These are phyloP conservation scores for Esox niger DNA, from an alignment of 2,113 vertebrate genomes.

Conservation along the genomic window DNA sequence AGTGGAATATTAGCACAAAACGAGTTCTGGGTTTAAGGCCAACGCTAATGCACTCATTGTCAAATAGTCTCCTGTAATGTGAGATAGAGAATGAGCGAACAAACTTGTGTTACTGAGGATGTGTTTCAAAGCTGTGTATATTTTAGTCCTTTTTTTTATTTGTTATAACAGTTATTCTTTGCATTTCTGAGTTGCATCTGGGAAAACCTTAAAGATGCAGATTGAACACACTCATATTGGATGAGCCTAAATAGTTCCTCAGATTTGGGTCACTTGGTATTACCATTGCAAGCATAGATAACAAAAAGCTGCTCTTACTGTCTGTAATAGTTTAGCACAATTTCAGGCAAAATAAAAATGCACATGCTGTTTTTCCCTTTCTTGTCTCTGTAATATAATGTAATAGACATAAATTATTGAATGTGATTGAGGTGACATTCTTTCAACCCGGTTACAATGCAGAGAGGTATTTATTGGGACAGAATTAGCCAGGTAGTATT, in stretches of 20 bases:
- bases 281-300: constrained; percentile 62
- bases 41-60: constrained; percentile 38
- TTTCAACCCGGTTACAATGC: constrained; percentile 50
- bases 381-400: constrained; percentile 59
- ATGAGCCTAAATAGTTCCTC: constrained; percentile 22
- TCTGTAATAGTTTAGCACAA: constrained; percentile 73
- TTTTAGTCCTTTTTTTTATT: constrained; percentile 49
- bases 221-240: constrained; percentile 32
- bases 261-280: constrained; percentile 49
- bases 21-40: too few relatives aligned
- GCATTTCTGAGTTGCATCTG: constrained; percentile 13
- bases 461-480: constrained; percentile 11
- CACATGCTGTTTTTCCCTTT: constrained; percentile 56
- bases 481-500: constrained; percentile 8
- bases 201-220: constrained; percentile 30
- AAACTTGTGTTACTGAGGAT: constrained; percentile 31
- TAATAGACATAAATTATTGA: constrained; percentile 67
- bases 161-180: constrained; percentile 8
- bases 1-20: too few relatives aligned
- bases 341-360: constrained; percentile 61
- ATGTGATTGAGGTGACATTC: constrained; percentile 64
- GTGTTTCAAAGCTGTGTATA: constrained; percentile 41
- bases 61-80: constrained; percentile 18
- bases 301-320: constrained; percentile 70
- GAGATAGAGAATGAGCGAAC: constrained; percentile 30